Evolutionary conservation across 1,140 invertebrate genomes (phyloP), one percentile per base, ranked within the genome.

Genomic region (Platyura marginata): DNA sequence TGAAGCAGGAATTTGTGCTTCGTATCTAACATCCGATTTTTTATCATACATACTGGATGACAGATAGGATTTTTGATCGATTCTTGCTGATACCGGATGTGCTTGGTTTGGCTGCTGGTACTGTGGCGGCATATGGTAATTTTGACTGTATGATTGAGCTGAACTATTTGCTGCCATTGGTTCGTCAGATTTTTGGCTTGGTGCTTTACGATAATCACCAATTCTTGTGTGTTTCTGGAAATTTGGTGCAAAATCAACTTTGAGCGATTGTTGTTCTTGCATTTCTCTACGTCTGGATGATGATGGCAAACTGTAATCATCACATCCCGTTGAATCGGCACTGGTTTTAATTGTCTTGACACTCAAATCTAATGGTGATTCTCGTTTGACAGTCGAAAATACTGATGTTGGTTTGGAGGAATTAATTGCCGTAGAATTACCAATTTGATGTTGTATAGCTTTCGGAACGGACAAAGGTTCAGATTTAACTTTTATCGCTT

Each of bases 311-410:
- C 16, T 20, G 37, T 51, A 51, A 40, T 81, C 78, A 50, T 82
- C 79, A 51, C 77, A 71, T 1, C 77, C 76, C 1, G 84, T 86
- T 1, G 83, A 86, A 58, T 88, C 83, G 0, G 83, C 83, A 1
- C 81, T 79, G 29, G 82, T 85, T 51, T 83, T 76, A 0, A 88
- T 76, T 0, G 83, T 87, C 55, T 86, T 87, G 25, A 88, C 81
- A 0, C 83, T 87, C 11, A 88, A 63, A 60, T 89, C 85, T 36
- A 89, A 55, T 0, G 83, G 83, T 1, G 81, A 85, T 53, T 85
- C 79, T 25, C 74, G 66, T 56, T 75, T 79, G 40, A 35, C 21
- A 32, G 32, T 32, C 11, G 33, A 13, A 25, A 13, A 18, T n/a
- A 32, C 43, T 6, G 25, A 29, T 8, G 25, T 29, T 29, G 25